phyloP scores from a whole-genome alignment of 1,140 invertebrate species.

The Brachionus koreanus region DNA sequence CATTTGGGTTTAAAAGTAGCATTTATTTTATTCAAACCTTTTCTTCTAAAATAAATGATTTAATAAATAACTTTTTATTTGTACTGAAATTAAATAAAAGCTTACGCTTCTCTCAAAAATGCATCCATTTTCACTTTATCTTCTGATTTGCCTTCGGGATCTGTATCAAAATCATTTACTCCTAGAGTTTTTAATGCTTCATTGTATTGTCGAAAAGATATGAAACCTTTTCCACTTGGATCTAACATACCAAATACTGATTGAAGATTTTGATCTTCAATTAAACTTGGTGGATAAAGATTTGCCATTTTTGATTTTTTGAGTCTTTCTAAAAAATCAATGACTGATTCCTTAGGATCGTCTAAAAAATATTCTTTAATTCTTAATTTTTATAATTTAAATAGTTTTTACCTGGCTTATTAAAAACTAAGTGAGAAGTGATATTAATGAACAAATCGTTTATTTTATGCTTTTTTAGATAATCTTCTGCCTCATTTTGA shows the following conservation, averaged over 20 bases:
- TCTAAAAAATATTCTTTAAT: conserved; percentile 45
- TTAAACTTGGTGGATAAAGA: conserved; percentile 49
- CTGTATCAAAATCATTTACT: conserved; percentile 47
- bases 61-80: neutral
- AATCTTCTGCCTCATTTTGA: conserved; percentile 49
- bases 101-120: conserved; percentile 52
- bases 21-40: conserved; percentile 5
- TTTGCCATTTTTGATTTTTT: conserved; percentile 48
- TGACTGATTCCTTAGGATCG: conserved; percentile 50
- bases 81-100: neutral
- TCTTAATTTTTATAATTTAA: neutral
- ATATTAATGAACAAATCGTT: conserved; percentile 51
- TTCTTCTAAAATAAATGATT: neutral
- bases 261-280: conserved; percentile 52
- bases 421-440: conserved; percentile 50
- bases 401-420: conserved; percentile 48
- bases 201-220: conserved; percentile 50
- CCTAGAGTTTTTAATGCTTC: conserved; percentile 52
- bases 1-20: conserved; percentile 10
- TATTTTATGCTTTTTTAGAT: conserved; percentile 50
- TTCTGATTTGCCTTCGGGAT: conserved; percentile 48
- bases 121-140: conserved; percentile 50
- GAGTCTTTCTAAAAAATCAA: conserved; percentile 48
- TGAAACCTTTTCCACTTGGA: conserved; percentile 50
- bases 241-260: conserved; percentile 54